Evolutionary conservation across 2,113 vertebrate genomes (phyloP).

Genomic region (Toxotes chatareus): DNA sequence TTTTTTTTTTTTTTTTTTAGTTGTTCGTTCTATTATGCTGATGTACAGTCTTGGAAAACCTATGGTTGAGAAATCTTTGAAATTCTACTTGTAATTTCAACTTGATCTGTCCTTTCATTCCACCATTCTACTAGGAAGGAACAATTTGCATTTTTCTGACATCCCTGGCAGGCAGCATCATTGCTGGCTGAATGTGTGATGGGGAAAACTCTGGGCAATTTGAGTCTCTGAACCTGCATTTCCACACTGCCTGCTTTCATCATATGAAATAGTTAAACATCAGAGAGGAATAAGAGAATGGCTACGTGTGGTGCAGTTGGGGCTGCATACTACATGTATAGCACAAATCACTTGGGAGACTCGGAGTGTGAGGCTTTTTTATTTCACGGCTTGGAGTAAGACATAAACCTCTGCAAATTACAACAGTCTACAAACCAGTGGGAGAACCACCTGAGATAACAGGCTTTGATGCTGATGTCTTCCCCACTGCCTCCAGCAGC

Average conservation of each 20-base stretch:
- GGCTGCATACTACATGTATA: not conserved
- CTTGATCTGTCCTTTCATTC: conserved; percentile 19
- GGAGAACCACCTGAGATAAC: conserved; percentile 68
- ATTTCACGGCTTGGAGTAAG: conserved; percentile 65
- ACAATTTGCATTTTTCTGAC: conserved; percentile 40
- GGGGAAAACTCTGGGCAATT: conserved; percentile 14
- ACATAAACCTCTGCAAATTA: conserved; percentile 71
- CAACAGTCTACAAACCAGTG: conserved; percentile 59
- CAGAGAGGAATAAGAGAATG: conserved; percentile 43
- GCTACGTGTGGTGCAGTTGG: not conserved
- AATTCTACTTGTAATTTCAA: conserved; percentile 12
- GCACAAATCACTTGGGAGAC: conserved; percentile 42
- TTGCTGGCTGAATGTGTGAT: not conserved
- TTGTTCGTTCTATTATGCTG: not conserved
- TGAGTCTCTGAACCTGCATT: conserved; percentile 41
- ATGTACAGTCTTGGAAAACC: not conserved
- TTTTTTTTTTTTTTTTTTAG: not conserved
- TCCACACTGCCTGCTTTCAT: conserved; percentile 58
- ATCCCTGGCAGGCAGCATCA: conserved; percentile 32
- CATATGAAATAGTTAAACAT: conserved; percentile 61
- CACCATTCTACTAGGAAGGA: conserved; percentile 15
- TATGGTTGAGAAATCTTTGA: not conserved
- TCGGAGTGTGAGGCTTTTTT: conserved; percentile 43
- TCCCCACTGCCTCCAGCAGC: conserved; percentile 52
- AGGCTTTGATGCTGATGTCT: conserved; percentile 75